phyloP scores from a whole-genome alignment of 1,140 invertebrate genomes.

The Metaphire vulgaris region DNA sequence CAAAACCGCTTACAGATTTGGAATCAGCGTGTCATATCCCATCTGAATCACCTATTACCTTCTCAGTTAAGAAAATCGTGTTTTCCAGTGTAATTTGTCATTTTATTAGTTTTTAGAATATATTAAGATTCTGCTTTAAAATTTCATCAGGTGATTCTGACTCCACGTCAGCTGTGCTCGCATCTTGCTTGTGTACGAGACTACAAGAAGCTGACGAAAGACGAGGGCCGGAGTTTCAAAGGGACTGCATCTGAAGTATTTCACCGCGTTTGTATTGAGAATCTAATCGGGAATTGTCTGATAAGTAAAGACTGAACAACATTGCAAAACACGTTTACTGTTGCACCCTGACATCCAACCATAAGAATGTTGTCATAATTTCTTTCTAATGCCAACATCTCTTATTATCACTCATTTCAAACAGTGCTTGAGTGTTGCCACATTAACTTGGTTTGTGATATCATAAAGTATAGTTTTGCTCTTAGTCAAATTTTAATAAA shows the following conservation, averaged over 20 bases:
- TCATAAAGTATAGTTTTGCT: too few relatives aligned
- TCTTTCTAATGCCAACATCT: background rate
- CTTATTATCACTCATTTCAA: too few relatives aligned
- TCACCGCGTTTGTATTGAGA: too few relatives aligned
- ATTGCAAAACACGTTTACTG: background rate
- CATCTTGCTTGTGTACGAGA: conserved; percentile 53
- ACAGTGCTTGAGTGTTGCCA: too few relatives aligned
- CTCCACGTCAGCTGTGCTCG: conserved; percentile 50
- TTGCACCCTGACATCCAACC: background rate
- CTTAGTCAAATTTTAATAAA: too few relatives aligned
- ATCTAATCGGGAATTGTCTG: too few relatives aligned
- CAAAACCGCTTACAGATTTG: too few relatives aligned
- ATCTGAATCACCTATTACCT: background rate
- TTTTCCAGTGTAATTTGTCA: background rate
- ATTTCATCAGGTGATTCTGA: conserved; percentile 49
- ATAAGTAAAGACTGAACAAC: background rate
- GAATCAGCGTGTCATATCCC: too few relatives aligned
- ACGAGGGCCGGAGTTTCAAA: conserved; percentile 4
- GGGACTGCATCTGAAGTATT: background rate
- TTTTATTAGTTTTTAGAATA: background rate
- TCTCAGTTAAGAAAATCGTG: background rate
- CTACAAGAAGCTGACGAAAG: conserved; percentile 19
- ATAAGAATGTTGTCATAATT: background rate
- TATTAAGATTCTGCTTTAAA: background rate
- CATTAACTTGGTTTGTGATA: too few relatives aligned